Percentiles rank a stretch among this genome's conserved stretches.
phyloP scores from a whole-genome alignment of 2,113 vertebrate genomes.

The Trichechus manatus region DNA sequence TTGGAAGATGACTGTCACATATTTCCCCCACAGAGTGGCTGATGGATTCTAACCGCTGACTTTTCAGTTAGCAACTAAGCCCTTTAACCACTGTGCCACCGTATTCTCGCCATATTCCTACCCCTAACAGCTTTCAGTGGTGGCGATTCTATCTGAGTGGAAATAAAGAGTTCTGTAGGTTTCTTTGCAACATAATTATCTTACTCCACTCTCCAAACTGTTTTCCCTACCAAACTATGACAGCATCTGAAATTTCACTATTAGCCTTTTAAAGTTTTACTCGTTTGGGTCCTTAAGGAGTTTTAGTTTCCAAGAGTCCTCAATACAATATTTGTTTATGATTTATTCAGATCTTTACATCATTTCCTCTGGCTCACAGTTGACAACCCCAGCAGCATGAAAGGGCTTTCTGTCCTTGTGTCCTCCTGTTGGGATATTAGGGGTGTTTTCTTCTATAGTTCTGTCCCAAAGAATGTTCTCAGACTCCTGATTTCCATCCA shows the following conservation, averaged over 20 bases:
- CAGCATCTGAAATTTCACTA: slow-evolving; percentile 43
- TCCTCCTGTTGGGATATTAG: not conserved
- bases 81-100: not conserved
- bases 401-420: slow-evolving; percentile 36
- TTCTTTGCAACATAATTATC: slow-evolving; percentile 20
- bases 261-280: slow-evolving; percentile 46
- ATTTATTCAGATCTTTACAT: slow-evolving; percentile 25
- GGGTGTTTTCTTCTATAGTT: slow-evolving; percentile 22
- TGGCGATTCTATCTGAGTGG: slow-evolving; percentile 5
- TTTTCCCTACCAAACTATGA: slow-evolving; percentile 19
- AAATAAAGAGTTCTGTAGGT: not conserved
- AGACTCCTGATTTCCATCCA: not conserved
- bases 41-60: not conserved
- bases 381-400: slow-evolving; percentile 10
- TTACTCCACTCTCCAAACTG: not conserved
- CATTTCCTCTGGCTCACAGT: slow-evolving; percentile 16
- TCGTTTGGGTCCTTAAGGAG: slow-evolving; percentile 23
- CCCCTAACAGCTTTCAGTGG: slow-evolving; percentile 11
- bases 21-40: not conserved
- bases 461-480: not conserved
- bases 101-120: slow-evolving; percentile 43
- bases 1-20: not conserved
- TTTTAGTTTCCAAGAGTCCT: slow-evolving; percentile 52
- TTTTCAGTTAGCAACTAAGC: no score
- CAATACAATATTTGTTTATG: slow-evolving; percentile 56